Percentiles rank a stretch among this genome's conserved stretches.
These are phyloP conservation scores for Zaprionus inermis DNA, from an alignment of 1,140 invertebrate genomes.

Conservation along the genomic window DNA sequence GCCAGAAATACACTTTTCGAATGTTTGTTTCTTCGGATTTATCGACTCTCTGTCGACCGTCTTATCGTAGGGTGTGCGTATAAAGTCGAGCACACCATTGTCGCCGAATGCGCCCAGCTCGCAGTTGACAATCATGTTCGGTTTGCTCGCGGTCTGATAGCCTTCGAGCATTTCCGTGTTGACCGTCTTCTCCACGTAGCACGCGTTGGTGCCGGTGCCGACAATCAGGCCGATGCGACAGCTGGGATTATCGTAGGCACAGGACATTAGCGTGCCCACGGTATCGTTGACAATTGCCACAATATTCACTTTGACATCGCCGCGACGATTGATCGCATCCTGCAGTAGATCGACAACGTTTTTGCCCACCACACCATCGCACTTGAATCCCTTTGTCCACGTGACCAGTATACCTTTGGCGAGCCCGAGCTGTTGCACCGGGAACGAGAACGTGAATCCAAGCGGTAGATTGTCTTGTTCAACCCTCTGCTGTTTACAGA, in stretches of 20 bases:
- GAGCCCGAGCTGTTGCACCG: constrained; percentile 94
- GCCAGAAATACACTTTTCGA: constrained; percentile 96
- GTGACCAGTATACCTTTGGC: constrained; percentile 93
- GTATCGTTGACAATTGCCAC: constrained; percentile 98
- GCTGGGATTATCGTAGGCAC: constrained; percentile 44
- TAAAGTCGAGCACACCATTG: constrained; percentile 86
- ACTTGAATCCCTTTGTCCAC: constrained; percentile 90
- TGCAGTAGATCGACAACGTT: constrained; percentile 94
- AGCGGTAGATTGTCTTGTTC: constrained; percentile 86
- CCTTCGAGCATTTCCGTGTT: constrained; percentile 86
- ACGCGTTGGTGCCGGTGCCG: constrained; percentile 98
- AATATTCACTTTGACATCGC: constrained; percentile 88
- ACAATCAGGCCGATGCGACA: constrained; percentile 85
- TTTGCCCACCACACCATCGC: constrained; percentile 85
- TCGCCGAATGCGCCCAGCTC: constrained; percentile 99
- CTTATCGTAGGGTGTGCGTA: constrained; percentile 94
- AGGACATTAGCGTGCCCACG: constrained; percentile 93
- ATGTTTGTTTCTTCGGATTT: constrained; percentile 91
- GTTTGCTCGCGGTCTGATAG: constrained; percentile 84
- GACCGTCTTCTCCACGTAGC: constrained; percentile 93
- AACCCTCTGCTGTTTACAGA: constrained; percentile 91
- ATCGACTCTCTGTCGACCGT: constrained; percentile 93
- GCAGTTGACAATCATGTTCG: constrained; percentile 94
- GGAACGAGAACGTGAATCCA: constrained; percentile 99
- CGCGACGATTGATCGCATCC: constrained; percentile 88